These are phyloP conservation scores for Drosophila navojoa DNA, from an alignment of 1,140 invertebrate species.

Conservation along the genomic window DNA sequence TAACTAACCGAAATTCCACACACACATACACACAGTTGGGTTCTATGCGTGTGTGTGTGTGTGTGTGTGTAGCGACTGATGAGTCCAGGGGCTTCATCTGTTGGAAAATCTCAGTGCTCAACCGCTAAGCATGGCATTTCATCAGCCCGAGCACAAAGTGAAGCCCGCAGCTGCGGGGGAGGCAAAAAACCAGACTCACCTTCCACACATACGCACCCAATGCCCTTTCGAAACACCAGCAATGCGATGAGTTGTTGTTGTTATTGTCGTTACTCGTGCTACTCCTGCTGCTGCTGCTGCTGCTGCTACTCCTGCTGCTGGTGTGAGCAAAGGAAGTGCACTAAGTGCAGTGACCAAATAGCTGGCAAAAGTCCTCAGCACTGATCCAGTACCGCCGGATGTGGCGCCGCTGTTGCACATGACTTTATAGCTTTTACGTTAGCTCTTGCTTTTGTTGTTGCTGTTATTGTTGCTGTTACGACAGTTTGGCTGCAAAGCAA, in stretches of 20 bases:
- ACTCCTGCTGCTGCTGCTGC: background rate
- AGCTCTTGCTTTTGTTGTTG: slow-evolving; percentile 11
- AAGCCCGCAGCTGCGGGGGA: background rate
- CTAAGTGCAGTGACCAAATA: slow-evolving; percentile 79
- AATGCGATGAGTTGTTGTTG: slow-evolving; percentile 15
- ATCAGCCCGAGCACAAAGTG: slow-evolving; percentile 54
- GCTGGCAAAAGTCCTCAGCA: slow-evolving; percentile 54
- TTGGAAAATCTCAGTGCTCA: slow-evolving; percentile 67
- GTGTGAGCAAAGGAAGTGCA: slow-evolving; percentile 68
- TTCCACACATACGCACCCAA: background rate
- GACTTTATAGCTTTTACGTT: slow-evolving; percentile 72
- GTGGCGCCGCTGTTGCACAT: slow-evolving; percentile 70
- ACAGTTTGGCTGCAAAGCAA: slow-evolving; percentile 63
- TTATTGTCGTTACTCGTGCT: background rate
- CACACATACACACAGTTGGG: slow-evolving; percentile 24
- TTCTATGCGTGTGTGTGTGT: background rate
- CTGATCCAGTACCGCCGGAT: slow-evolving; percentile 50
- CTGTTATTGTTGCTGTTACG: slow-evolving; percentile 13
- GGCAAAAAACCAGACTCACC: background rate
- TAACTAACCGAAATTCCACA: slow-evolving; percentile 58
- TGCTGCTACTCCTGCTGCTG: slow-evolving; percentile 13
- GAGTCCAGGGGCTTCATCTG: slow-evolving; percentile 35
- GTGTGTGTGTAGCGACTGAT: slow-evolving; percentile 28
- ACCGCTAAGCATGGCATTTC: slow-evolving; percentile 79
- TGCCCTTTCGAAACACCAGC: slow-evolving; percentile 17